Evolutionary conservation across 1,140 invertebrate species (phyloP).

Genomic region (Hylyphantes graminicola): DNA sequence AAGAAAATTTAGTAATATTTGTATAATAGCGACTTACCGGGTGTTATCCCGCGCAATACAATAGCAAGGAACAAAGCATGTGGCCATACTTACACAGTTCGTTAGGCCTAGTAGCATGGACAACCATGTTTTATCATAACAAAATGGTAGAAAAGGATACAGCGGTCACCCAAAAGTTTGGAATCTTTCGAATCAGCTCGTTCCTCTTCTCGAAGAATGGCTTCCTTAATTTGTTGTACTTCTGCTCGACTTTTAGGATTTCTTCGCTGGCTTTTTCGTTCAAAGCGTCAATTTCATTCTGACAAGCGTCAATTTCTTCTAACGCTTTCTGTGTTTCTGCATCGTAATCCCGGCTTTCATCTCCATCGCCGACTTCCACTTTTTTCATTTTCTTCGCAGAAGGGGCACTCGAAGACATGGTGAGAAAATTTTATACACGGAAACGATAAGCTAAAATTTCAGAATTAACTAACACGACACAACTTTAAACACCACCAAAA

Average conservation of each 20-base stretch:
- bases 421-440: slow-evolving; percentile 61
- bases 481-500: slow-evolving; percentile 22
- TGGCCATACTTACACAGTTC: slow-evolving; percentile 42
- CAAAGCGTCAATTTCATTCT: slow-evolving; percentile 83
- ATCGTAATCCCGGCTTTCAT: slow-evolving; percentile 72
- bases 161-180: slow-evolving; percentile 92
- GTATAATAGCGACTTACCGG: slow-evolving; percentile 15
- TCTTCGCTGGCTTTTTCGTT: slow-evolving; percentile 90
- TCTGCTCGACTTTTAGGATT: slow-evolving; percentile 91
- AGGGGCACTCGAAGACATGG: slow-evolving; percentile 63
- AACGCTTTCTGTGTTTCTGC: slow-evolving; percentile 77
- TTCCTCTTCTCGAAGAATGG: slow-evolving; percentile 87
- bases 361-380: slow-evolving; percentile 65
- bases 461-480: slow-evolving; percentile 50
- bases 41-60: slow-evolving; percentile 33
- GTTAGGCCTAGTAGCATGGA: slow-evolving; percentile 40
- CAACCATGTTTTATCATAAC: slow-evolving; percentile 61
- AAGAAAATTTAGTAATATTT: neutral
- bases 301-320: slow-evolving; percentile 83
- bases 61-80: slow-evolving; percentile 50
- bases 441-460: slow-evolving; percentile 60
- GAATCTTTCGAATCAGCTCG: slow-evolving; percentile 86
- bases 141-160: slow-evolving; percentile 72
- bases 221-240: slow-evolving; percentile 88
- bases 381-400: slow-evolving; percentile 67